Base-by-base conservation (phyloP, 2,888 invertebrate genomes). In the Tanypteryx hageni region DNA sequence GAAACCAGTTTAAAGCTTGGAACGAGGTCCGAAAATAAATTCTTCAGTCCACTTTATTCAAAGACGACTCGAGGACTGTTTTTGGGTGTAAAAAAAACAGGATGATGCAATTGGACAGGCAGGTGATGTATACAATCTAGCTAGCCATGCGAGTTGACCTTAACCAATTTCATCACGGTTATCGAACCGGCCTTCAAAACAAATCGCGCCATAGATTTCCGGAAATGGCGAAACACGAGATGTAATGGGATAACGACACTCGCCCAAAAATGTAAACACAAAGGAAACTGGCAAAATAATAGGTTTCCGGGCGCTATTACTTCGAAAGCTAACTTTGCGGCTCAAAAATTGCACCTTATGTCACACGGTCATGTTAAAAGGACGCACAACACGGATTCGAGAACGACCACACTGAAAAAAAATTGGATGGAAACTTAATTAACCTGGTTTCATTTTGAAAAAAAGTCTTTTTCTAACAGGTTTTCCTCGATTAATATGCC, bases 171-270 rank as follows among this genome's bases (percentile, higher is more conserved):
- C 27, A 22, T 13, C 11, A 76, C 76, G 76, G 13, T 76, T 76
- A 76, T 27, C 76, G 27, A 76, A 13, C 13, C 76, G 76, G 76
- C 76, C 76, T 76, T 76, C 76, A 27, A 27, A 76, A 76, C 76
- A 76, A 76, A 27, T 76, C 76, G 22, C 18, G 16, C 76, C 11
- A 22, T 27, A 76, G 22, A 27, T 76, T 76, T 76, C 76, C 76
- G 76, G 76, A 18, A 68, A 27, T 76, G 76, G 22, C 22, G 76
- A 13, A 76, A 22, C 76, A 13, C 44, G 44, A 44, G 27, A 76
- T 76, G 76, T 14, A 76, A 76, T 76, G 0, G 76, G 11, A 44
- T 44, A 44, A 44, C 5, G 44, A 44, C 44, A 44, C 44, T 44
- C 5, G 44, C 5, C 44, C 44, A 44, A 44, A 3, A 3, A 44